These are phyloP conservation scores for Ophonus ardosiacus DNA, from an alignment of 2,888 invertebrate species.

Conservation along the genomic window DNA sequence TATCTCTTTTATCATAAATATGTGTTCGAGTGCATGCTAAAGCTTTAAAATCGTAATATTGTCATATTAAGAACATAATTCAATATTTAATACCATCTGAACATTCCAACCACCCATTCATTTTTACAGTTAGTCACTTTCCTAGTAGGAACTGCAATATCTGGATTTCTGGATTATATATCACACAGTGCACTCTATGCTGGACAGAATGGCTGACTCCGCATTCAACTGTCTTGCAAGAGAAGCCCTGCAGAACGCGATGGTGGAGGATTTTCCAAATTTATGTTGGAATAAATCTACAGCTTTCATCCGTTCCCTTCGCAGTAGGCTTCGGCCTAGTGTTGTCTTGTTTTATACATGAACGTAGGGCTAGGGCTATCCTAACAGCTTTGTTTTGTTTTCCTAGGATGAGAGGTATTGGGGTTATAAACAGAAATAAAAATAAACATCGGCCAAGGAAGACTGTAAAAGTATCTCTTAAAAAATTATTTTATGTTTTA, in stretches of 20 bases:
- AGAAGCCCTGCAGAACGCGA: background rate
- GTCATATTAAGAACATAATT: background rate
- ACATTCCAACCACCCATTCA: background rate
- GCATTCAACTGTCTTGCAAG: conserved; percentile 7
- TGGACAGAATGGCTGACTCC: conserved; percentile 2
- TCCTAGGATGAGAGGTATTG: background rate
- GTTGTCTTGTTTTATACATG: conserved; percentile 28
- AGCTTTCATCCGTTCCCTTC: background rate
- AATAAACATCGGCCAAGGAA: background rate
- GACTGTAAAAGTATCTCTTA: too few relatives aligned
- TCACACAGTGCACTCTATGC: background rate
- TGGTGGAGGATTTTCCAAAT: conserved; percentile 27
- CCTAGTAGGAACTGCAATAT: conserved; percentile 24
- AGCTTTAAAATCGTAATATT: background rate
- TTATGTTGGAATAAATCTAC: conserved; percentile 20
- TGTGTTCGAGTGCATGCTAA: too few relatives aligned
- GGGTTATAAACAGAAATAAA: background rate
- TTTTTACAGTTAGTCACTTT: background rate
- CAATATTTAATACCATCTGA: background rate
- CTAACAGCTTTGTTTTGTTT: conserved; percentile 26
- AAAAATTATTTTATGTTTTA: too few relatives aligned
- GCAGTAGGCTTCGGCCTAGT: background rate
- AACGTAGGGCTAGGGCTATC: background rate
- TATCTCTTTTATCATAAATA: too few relatives aligned
- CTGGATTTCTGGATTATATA: background rate